Conservation (phyloP, 1,140 invertebrate species). For the Sweltsa coloradensis region DNA sequence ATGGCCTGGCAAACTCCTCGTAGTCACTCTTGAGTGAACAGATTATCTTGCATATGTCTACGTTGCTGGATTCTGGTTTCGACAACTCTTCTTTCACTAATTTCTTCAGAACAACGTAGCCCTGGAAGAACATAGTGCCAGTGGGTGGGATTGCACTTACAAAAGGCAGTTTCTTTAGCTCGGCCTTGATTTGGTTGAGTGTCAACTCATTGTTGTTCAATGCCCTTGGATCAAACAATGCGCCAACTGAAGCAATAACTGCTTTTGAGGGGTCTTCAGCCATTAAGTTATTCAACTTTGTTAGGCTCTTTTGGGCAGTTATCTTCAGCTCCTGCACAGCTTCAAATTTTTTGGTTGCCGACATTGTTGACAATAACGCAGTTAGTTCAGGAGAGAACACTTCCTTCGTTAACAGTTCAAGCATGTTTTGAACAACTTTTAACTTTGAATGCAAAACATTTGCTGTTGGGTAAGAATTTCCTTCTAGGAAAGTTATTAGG, state of each 20-base stretch:
- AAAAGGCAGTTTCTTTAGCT: too few relatives aligned
- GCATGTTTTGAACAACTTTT: background rate
- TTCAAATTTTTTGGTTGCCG: background rate
- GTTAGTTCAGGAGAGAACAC: background rate
- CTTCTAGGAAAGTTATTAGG: slow-evolving; percentile 2
- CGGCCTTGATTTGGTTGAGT: too few relatives aligned
- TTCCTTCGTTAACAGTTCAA: background rate
- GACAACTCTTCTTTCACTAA: background rate
- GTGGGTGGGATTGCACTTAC: too few relatives aligned
- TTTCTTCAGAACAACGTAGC: background rate
- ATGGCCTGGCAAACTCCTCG: background rate
- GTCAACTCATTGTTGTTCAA: too few relatives aligned
- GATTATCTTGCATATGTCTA: background rate
- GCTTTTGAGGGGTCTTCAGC: background rate
- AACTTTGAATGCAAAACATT: background rate
- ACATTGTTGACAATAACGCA: background rate
- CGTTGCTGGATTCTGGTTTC: background rate
- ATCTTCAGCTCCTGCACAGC: background rate
- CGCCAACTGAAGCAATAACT: background rate
- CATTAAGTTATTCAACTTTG: background rate
- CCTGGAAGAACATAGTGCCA: too few relatives aligned
- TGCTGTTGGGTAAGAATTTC: background rate
- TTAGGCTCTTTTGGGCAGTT: slow-evolving; percentile 1
- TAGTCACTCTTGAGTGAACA: background rate
- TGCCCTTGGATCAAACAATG: background rate